Evolutionary conservation across 2,888 invertebrate species (phyloP), one percentile per base, ranked within the genome.

Genomic region (Spilarctia lutea): DNA sequence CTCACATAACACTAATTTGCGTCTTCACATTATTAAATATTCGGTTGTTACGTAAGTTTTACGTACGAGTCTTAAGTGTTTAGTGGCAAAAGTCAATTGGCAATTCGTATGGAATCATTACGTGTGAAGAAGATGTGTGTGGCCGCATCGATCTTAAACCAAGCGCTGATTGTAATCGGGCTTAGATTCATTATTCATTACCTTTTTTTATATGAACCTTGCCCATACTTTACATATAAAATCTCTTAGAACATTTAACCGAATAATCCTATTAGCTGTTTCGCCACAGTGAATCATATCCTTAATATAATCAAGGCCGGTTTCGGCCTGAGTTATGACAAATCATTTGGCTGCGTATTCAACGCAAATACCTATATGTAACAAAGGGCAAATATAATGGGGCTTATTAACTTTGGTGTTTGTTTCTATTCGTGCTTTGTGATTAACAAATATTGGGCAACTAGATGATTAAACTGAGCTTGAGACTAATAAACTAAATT

Each of bases 271-370:
- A 86, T 83, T 78, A 85, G 71, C 70, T 72, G 60, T 71, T 75
- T 78, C 79, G 78, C 76, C 79, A 80, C 68, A 81, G 81, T 87
- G 89, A 90, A 84, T 89, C 88, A 90, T 88, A 88, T 86, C 83
- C 86, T 85, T 85, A 88, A 89, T 86, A 77, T 83, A 84, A 89
- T 85, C 87, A 88, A 90, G 87, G 87, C 83, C 84, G 79, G 83
- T 81, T 75, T 79, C 78, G 78, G 89, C 86, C 87, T 85, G 81
- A 82, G 83, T 83, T 86, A 84, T 85, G 86, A 86, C 84, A 87
- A 87, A 85, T 86, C 85, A 88, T 86, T 88, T 84, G 82, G 83
- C 83, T 83, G 83, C 81, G 33, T 67, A 69, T 80, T 80, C 81
- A 77, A 82, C 79, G 80, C 81, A 82, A 79, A 84, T 88, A 78